phyloP scores from a whole-genome alignment of 2,113 vertebrate genomes.

The Recurvirostra avosetta region DNA sequence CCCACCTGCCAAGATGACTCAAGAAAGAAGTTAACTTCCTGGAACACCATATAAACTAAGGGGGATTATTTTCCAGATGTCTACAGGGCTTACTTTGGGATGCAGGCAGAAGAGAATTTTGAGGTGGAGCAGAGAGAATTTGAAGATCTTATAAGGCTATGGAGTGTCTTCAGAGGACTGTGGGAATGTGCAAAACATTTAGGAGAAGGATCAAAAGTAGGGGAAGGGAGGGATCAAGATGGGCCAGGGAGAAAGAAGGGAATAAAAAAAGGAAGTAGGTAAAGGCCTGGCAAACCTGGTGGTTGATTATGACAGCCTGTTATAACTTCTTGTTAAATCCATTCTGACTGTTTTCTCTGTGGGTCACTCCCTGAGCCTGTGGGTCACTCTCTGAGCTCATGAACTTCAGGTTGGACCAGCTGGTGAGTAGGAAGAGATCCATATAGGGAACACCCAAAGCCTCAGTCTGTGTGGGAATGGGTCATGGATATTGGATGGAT shows the following conservation, averaged over 20 bases:
- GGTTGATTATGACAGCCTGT: background rate
- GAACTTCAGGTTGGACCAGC: background rate
- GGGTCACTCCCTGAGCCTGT: background rate
- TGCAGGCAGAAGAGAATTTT: background rate
- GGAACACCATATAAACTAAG: background rate
- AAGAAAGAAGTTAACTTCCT: background rate
- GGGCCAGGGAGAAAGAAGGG: background rate
- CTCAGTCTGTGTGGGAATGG: background rate
- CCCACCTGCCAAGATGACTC: background rate
- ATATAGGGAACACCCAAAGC: background rate
- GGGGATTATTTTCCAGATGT: background rate
- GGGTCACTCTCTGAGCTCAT: background rate
- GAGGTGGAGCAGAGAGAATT: background rate
- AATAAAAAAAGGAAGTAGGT: no score
- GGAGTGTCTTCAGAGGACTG: background rate
- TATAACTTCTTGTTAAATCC: background rate
- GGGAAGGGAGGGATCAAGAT: background rate
- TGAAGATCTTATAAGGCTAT: background rate
- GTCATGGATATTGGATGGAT: background rate
- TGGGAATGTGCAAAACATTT: background rate
- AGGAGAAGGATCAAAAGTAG: background rate
- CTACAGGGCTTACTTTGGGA: background rate
- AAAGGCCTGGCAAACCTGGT: no score
- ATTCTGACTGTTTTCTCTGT: background rate
- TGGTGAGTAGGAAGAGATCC: background rate